Percentiles rank a stretch among this genome's conserved stretches.
phyloP scores from a whole-genome alignment of 2,888 invertebrate genomes.

The Halocaridina rubra region DNA sequence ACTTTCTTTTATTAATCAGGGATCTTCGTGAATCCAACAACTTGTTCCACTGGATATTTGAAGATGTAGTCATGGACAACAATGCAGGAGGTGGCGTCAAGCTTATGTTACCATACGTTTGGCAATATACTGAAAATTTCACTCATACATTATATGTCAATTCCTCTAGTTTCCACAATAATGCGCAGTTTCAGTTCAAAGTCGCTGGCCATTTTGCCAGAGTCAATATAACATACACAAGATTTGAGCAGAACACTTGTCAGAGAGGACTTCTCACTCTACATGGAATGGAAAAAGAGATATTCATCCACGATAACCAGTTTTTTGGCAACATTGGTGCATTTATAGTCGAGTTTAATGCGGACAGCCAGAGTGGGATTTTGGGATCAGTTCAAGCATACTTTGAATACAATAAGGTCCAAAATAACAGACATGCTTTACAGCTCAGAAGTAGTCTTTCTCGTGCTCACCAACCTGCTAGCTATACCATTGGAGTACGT shows the following conservation, averaged over 20 bases:
- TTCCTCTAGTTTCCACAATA: constrained; percentile 88
- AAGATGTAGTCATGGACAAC: constrained; percentile 86
- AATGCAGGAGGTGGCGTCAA: constrained; percentile 90
- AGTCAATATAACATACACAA: constrained; percentile 86
- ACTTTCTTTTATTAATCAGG: too few relatives aligned
- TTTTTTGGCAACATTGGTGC: constrained; percentile 84
- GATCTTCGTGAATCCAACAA: constrained; percentile 96
- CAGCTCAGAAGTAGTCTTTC: constrained; percentile 15
- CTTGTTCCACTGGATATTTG: constrained; percentile 92
- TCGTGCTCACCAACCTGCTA: constrained; percentile 72
- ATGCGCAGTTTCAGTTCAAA: constrained; percentile 84
- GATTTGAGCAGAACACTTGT: constrained; percentile 87
- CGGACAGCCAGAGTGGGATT: constrained; percentile 93
- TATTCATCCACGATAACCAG: constrained; percentile 83
- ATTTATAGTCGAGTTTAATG: constrained; percentile 87
- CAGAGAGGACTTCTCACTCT: constrained; percentile 82
- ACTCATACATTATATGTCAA: constrained; percentile 90
- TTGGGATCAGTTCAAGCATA: constrained; percentile 84
- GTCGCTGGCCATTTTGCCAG: constrained; percentile 94
- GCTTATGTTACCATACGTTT: constrained; percentile 90
- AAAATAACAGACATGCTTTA: constrained; percentile 72
- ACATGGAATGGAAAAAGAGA: constrained; percentile 95
- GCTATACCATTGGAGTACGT: constrained; percentile 89
- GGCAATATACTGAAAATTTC: constrained; percentile 94
- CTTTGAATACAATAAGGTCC: constrained; percentile 82